Percentiles rank a stretch among this genome's conserved stretches.
Conservation (phyloP, 37 sponge, comb jelly and placozoan genomes). For the Crambe crambe region DNA sequence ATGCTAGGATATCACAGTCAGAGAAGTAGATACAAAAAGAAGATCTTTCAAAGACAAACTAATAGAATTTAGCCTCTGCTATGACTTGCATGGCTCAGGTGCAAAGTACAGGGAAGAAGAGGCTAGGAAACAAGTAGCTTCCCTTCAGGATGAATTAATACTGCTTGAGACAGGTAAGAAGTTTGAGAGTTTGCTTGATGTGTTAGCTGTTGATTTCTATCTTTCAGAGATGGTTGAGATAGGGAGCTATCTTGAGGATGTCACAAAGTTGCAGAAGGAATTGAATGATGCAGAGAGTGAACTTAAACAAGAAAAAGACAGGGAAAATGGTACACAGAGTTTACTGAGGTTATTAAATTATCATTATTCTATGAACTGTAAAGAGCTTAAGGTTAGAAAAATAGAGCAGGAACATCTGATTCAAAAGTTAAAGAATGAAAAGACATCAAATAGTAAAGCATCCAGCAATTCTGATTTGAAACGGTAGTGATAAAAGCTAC, state of each 20-base stretch:
- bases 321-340: background rate
- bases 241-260: conserved; percentile 2
- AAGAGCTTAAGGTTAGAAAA: background rate
- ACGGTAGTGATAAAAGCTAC: background rate
- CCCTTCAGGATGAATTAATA: conserved; percentile 38
- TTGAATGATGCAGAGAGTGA: conserved; percentile 10
- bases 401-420: background rate
- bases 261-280: conserved; percentile 9
- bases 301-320: background rate
- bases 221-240: conserved; percentile 27
- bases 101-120: conserved; percentile 30
- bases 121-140: conserved; percentile 11
- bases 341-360: background rate
- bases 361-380: background rate
- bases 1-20: background rate
- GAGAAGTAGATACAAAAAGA: background rate
- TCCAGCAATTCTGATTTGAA: background rate
- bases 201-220: too few relatives aligned
- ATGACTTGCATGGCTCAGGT: conserved; percentile 44
- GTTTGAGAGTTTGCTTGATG: background rate
- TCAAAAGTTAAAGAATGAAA: background rate
- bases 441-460: background rate
- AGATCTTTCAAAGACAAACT: background rate
- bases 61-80: conserved; percentile 38
- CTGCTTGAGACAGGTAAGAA: conserved; percentile 60